These are phyloP conservation scores for Epizoanthus scotinus DNA, from an alignment of 92 coral and sea anemone genomes.

Conservation along the genomic window DNA sequence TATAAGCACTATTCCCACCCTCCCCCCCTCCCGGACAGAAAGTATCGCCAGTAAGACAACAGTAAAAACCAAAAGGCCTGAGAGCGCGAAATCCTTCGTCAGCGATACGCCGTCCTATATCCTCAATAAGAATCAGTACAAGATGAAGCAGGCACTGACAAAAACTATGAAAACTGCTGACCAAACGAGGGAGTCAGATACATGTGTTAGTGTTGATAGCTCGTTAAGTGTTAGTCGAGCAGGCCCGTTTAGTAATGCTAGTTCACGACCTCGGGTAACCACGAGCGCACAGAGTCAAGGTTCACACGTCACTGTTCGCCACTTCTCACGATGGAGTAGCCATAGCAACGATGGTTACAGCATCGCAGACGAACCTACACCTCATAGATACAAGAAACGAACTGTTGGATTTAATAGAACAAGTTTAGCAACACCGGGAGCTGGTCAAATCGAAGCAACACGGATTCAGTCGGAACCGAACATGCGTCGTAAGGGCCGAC, in stretches of 20 bases:
- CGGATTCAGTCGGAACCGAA: constrained; percentile 36
- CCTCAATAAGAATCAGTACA: constrained; percentile 33
- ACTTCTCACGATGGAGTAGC: constrained; percentile 8
- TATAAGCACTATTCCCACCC: constrained; percentile 24
- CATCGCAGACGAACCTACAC: constrained; percentile 22
- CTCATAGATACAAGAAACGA: constrained; percentile 4
- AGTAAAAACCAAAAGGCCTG: neutral
- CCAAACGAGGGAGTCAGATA: neutral
- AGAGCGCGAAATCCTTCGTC: constrained; percentile 16
- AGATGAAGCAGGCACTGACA: constrained; percentile 14
- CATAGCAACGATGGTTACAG: constrained; percentile 31
- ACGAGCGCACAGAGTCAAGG: constrained; percentile 25
- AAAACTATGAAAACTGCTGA: neutral
- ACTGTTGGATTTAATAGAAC: neutral
- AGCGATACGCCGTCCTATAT: constrained; percentile 35
- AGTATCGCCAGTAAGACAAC: neutral
- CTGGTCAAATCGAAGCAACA: neutral
- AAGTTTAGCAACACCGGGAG: neutral
- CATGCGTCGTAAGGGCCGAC: constrained; percentile 14
- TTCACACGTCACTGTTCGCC: constrained; percentile 24
- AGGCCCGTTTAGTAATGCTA: neutral
- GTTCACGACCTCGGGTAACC: constrained; percentile 1
- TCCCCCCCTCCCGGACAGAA: constrained; percentile 27
- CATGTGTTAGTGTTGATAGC: neutral
- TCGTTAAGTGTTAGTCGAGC: constrained; percentile 15